phyloP scores from a whole-genome alignment of 1,140 invertebrate genomes.

The Acromyrmex echinatior region DNA sequence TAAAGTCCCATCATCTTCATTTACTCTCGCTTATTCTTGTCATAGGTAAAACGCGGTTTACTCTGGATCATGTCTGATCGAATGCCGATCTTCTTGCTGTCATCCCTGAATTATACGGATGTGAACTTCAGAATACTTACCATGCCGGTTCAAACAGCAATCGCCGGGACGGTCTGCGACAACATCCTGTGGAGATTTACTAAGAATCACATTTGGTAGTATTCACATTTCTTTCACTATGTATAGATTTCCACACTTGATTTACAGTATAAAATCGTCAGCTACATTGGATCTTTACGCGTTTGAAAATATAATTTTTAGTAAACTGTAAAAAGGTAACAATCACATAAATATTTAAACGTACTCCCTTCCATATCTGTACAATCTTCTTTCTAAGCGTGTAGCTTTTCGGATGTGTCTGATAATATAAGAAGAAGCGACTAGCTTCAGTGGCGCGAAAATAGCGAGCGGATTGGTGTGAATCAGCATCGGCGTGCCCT shows the following conservation, averaged over 20 bases:
- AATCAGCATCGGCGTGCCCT: slow-evolving; percentile 79
- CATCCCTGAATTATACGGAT: slow-evolving; percentile 91
- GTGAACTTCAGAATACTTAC: slow-evolving; percentile 93
- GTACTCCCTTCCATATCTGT: too few species aligned
- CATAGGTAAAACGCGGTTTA: slow-evolving; percentile 79
- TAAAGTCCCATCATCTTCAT: background rate
- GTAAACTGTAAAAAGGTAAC: slow-evolving; percentile 4
- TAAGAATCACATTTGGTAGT: slow-evolving; percentile 78
- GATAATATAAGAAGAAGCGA: background rate
- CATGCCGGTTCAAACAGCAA: slow-evolving; percentile 88
- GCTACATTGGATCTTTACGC: background rate
- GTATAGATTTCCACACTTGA: background rate
- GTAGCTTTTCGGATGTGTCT: background rate
- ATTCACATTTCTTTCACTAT: slow-evolving; percentile 46
- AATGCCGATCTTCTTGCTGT: slow-evolving; percentile 92
- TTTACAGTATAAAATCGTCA: background rate
- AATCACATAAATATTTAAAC: background rate
- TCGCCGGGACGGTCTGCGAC: slow-evolving; percentile 91
- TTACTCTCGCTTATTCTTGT: background rate
- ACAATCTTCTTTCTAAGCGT: background rate
- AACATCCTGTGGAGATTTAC: slow-evolving; percentile 77
- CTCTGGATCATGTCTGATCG: slow-evolving; percentile 93
- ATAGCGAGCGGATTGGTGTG: slow-evolving; percentile 79
- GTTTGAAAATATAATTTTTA: background rate
- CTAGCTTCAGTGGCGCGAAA: slow-evolving; percentile 74